Evolutionary conservation across 2,888 invertebrate species (phyloP), one percentile per base, ranked within the genome.

Genomic region (Ormyrus labotus): DNA sequence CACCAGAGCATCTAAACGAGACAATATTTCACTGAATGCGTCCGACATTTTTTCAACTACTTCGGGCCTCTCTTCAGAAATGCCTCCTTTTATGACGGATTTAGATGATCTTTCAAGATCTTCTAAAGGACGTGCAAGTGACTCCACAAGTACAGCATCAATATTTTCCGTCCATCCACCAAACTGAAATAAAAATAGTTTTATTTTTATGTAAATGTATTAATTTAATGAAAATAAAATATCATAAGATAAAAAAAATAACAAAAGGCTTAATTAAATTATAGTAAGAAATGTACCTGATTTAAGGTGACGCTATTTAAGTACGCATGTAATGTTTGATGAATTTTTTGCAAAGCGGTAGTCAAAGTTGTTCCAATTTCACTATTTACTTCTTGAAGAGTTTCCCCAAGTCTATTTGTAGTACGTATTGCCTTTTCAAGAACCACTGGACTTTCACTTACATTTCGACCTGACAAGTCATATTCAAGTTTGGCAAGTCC

Each of bases 91-190:
- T 5, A 80, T 80, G 0, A 82, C 34, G 48, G 78, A 81, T 48
- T 80, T 81, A 5, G 85, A 68, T 9, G 74, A 80, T 0, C 73
- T 75, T 50, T 84, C 83, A 10, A 89, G 60, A 57, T 88, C 88
- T 73, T 90, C 89, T 19, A 90, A 64, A 0, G 89, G 88, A 68
- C 86, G 84, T 0, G 87, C 85, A 4, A 90, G 80, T 6, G 89
- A 87, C 73, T 90, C 90, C 3, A 90, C 85, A 1, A 90, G 85
- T 11, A 90, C 87, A 5, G 88, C 89, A 81, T 90, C 90, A 8
- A 89, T 88, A 53, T 88, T 90, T 77, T 88, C 88, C 48, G 85
- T 84, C 81, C 86, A 86, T 6, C 85, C 83, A 53, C 88, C 87
- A 78, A 75, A 81, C 83, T 83, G 34, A 34, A 57, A 61, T 19